Evolutionary conservation across 2,888 invertebrate genomes (phyloP).

Genomic region (Ptilodon capucinus): DNA sequence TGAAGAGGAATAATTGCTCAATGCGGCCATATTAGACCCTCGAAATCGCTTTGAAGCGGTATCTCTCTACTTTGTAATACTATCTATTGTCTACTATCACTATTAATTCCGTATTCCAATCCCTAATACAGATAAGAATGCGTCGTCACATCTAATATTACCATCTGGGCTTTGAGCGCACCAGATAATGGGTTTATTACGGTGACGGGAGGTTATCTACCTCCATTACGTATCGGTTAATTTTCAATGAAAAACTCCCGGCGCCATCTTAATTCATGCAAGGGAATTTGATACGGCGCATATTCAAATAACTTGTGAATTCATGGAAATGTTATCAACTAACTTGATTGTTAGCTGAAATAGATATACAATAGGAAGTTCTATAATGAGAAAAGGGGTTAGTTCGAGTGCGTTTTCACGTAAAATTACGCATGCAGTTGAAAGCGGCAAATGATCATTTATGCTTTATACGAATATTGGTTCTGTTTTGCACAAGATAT

Average conservation of each 20-base stretch:
- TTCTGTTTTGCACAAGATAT: too few species aligned
- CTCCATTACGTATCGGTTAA: neutral
- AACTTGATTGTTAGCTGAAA: too few species aligned
- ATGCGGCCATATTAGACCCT: too few species aligned
- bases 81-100: neutral
- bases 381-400: too few species aligned
- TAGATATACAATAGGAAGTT: too few species aligned
- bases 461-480: too few species aligned
- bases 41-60: too few species aligned
- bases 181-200: neutral
- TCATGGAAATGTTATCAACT: neutral
- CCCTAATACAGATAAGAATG: neutral
- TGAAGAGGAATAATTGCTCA: too few species aligned
- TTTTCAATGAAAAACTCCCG: neutral
- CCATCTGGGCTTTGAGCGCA: neutral
- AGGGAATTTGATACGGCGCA: neutral
- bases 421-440: too few species aligned
- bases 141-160: neutral
- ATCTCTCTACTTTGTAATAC: neutral
- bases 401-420: too few species aligned
- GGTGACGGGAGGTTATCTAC: neutral
- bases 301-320: neutral
- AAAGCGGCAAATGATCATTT: too few species aligned
- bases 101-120: neutral
- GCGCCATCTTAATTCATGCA: neutral